Conservation (phyloP, 2,888 invertebrate genomes). For the Aradus depressus region DNA sequence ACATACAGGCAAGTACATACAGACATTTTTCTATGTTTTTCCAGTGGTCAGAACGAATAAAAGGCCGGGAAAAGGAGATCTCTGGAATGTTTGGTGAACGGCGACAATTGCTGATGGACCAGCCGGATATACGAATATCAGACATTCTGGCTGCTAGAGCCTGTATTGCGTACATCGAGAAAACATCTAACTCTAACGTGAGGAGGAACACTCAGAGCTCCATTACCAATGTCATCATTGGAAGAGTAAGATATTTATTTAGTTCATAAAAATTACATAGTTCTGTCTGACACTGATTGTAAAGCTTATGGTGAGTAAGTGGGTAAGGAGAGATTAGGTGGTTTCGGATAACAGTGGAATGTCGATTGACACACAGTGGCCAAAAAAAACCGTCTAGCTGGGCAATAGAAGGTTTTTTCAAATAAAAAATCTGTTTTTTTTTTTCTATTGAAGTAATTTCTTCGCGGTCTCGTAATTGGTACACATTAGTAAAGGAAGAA, state of each 20-base stretch:
- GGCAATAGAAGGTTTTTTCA: no score
- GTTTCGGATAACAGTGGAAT: no score
- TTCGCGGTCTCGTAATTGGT: no score
- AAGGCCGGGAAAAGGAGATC: slow-evolving; percentile 59
- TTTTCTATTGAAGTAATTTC: no score
- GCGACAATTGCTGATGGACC: slow-evolving; percentile 41
- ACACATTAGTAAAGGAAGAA: no score
- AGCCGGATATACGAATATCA: slow-evolving; percentile 56
- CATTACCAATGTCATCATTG: slow-evolving; percentile 82
- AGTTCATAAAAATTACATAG: no score
- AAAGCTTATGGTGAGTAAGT: background rate
- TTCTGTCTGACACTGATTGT: no score
- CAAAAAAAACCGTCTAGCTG: no score
- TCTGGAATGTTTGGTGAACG: slow-evolving; percentile 46
- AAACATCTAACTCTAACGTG: slow-evolving; percentile 77
- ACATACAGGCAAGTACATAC: no score
- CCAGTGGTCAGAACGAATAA: slow-evolving; percentile 74
- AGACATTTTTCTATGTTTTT: slow-evolving; percentile 30
- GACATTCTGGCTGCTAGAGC: slow-evolving; percentile 76
- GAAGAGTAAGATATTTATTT: slow-evolving; percentile 49
- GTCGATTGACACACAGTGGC: no score
- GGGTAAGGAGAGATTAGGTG: no score
- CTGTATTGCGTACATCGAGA: slow-evolving; percentile 73
- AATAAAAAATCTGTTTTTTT: no score
- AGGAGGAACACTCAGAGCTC: slow-evolving; percentile 72